Conservation (phyloP, 2,888 invertebrate genomes). For the Temnothorax ravouxi region DNA sequence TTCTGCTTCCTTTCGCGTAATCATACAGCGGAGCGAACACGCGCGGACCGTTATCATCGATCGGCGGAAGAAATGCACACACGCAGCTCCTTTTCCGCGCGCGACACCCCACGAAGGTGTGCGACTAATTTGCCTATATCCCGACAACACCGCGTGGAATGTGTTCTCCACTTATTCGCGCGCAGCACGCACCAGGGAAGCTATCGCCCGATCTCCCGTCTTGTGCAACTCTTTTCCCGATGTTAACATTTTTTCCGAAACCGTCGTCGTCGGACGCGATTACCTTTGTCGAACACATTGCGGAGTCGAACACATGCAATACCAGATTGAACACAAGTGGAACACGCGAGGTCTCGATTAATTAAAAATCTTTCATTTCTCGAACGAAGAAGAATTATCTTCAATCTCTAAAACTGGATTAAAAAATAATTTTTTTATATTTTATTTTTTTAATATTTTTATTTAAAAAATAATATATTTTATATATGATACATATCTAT, state of each 20-base stretch:
- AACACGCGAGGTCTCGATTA: not conserved
- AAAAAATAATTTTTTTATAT: not conserved
- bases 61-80: constrained; percentile 53
- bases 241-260: not conserved
- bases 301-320: constrained; percentile 5
- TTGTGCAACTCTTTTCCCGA: not conserved
- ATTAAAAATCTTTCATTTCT: not conserved
- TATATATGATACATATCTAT: not conserved
- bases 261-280: constrained; percentile 2
- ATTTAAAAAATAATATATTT: no score
- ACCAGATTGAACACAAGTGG: not conserved
- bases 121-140: not conserved
- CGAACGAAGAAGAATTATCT: not conserved
- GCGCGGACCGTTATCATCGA: constrained; percentile 61
- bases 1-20: constrained; percentile 49
- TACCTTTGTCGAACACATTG: constrained; percentile 19
- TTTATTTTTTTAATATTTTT: not conserved
- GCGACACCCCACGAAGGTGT: constrained; percentile 48
- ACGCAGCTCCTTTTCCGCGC: constrained; percentile 46
- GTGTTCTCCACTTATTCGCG: constrained; percentile 40
- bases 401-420: not conserved
- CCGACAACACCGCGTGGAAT: constrained; percentile 53
- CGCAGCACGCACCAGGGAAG: constrained; percentile 38
- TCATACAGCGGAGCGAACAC: constrained; percentile 46
- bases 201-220: constrained; percentile 45